These are phyloP conservation scores for Sus scrofa DNA, from an alignment of 2,113 vertebrate species.

Conservation along the genomic window DNA sequence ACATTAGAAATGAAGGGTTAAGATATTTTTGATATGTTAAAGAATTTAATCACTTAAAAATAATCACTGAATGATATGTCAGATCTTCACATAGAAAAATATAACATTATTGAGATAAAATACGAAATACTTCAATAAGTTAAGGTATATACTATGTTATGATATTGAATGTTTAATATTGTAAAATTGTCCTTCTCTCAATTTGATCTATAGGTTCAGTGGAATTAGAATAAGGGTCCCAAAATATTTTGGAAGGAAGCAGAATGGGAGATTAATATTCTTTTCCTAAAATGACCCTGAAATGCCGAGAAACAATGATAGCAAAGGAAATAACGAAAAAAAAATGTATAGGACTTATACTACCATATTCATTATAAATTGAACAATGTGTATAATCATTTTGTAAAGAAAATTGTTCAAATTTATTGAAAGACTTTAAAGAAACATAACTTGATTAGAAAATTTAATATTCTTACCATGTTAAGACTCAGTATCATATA, in stretches of 20 bases:
- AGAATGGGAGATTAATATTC: neutral
- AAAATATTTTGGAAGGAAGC: neutral
- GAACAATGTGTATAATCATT: neutral
- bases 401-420: neutral
- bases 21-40: neutral
- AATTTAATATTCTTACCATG: neutral
- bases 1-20: neutral
- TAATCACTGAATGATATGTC: neutral
- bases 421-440: neutral
- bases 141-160: neutral
- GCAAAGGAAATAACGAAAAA: neutral
- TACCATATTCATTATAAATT: neutral
- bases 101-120: neutral
- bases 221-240: neutral
- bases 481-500: neutral
- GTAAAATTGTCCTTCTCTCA: neutral
- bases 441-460: neutral
- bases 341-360: neutral
- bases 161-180: neutral
- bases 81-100: neutral
- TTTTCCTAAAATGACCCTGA: neutral
- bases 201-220: neutral
- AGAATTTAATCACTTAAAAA: neutral
- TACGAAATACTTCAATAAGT: neutral
- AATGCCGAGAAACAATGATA: neutral